Evolutionary conservation across 2,797 vertebrate species (phyloP).

Genomic region (Mus minutoides): DNA sequence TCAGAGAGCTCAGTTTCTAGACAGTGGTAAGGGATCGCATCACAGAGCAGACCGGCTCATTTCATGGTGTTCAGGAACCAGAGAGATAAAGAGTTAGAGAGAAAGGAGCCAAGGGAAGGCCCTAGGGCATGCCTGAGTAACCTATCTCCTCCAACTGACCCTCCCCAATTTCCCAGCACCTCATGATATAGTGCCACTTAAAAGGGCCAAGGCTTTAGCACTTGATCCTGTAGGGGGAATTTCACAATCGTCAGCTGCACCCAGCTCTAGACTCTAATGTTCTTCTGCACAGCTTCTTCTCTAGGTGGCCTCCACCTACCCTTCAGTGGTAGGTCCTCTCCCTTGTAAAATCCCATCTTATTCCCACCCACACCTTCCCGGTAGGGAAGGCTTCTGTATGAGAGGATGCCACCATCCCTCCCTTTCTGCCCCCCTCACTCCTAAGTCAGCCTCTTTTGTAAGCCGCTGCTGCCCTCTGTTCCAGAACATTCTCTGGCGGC

Average conservation of each 20-base stretch:
- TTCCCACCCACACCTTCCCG: not conserved
- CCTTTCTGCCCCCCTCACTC: not conserved
- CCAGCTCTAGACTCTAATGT: not conserved
- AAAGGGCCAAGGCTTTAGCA: not conserved
- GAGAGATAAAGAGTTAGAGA: not conserved
- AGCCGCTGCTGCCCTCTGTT: slow-evolving; percentile 10
- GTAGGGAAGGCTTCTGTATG: not conserved
- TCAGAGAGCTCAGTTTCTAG: not conserved
- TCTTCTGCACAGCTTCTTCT: not conserved
- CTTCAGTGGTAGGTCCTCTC: not conserved
- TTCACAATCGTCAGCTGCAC: too few species aligned
- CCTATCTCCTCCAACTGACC: not conserved
- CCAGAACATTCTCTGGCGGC: not conserved
- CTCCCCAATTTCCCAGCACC: not conserved
- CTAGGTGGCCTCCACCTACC: not conserved
- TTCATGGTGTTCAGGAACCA: not conserved
- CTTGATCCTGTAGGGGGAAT: not conserved
- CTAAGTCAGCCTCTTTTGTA: not conserved
- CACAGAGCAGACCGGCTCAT: not conserved
- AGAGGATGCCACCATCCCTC: not conserved
- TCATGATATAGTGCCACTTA: not conserved
- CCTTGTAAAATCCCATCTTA: not conserved
- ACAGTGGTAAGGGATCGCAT: not conserved
- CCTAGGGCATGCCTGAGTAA: not conserved
- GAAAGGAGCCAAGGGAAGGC: not conserved